Base-by-base conservation (phyloP, 2,797 vertebrate genomes). In the Poecilia velifera region DNA sequence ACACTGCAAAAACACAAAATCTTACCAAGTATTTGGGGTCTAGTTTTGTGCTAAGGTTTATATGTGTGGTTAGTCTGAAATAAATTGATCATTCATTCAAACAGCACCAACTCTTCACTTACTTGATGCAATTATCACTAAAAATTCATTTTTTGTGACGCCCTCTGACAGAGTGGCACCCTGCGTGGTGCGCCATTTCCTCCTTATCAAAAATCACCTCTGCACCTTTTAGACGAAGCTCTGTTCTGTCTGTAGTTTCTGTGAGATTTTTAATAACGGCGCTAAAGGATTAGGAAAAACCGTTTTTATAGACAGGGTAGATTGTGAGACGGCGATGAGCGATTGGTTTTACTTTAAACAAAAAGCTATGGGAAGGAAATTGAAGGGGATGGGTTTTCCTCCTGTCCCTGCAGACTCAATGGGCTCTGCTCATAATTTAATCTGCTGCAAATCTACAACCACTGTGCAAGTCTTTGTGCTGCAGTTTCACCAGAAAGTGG, bases 221-320 rank as follows among this genome's bases (percentile, higher is more conserved):
- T 31, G n/a, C 9, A 14, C 55, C 55, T 12, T 13, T 49, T 18
- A 49, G 31, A 64, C 3, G 7, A 74, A 39, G 51, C 51, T 34
- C 12, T 78, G 64, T 78, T 84, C 83, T 82, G 80, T 74, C 66
- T 41, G 72, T 78, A 36, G 76, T 90, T 85, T 81, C 86, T 80
- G 46, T 83, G 84, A 89, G 87, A 84, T 80, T 77, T 91, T 93
- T 90, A 94, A 94, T 93, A 87, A 90, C 72, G 76, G 74, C 77
- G 89, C 87, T 90, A 91, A 92, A 75, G 80, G 91, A 92, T 94
- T 88, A 94, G 90, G 31, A 31, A 31, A 87, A 94, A 90, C 80
- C 85, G 88, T 94, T 95, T 93, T 88, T 93, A 92, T 84, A 74
- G 84, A 88, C 77, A 79, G 77, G 83, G 86, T 70, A 88, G 90